phyloP scores from a whole-genome alignment of 2,797 vertebrate species.

The Eremophila alpestris region DNA sequence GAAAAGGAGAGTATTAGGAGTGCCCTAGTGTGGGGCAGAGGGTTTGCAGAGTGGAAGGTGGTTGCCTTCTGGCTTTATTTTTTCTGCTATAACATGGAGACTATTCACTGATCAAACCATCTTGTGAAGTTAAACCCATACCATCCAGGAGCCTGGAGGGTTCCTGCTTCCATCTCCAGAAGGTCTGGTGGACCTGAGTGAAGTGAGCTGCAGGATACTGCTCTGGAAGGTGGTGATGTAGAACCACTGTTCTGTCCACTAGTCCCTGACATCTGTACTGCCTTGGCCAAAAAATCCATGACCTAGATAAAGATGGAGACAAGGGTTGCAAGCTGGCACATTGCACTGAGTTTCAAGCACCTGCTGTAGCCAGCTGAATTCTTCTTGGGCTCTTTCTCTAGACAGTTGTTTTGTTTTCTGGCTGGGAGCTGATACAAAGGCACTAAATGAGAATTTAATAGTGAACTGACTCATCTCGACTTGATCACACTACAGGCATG shows the following conservation, averaged over 20 bases:
- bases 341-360: not conserved
- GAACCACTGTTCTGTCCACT: not conserved
- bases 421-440: not conserved
- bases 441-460: slow-evolving; percentile 8
- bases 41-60: not conserved
- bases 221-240: not conserved
- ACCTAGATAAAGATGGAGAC: not conserved
- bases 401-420: slow-evolving; percentile 5
- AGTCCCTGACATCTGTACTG: not conserved
- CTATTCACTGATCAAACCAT: not conserved
- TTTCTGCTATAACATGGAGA: accelerated
- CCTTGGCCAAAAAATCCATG: not conserved
- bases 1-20: not conserved
- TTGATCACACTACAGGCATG: not conserved
- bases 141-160: not conserved
- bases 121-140: not conserved
- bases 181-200: not conserved
- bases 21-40: not conserved
- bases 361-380: not conserved
- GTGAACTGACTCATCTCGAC: not conserved
- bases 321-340: not conserved
- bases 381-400: not conserved
- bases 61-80: not conserved
- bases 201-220: not conserved
- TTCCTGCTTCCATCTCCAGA: not conserved